Conservation (phyloP, 2,888 invertebrate genomes). For the Diadromus collaris region DNA sequence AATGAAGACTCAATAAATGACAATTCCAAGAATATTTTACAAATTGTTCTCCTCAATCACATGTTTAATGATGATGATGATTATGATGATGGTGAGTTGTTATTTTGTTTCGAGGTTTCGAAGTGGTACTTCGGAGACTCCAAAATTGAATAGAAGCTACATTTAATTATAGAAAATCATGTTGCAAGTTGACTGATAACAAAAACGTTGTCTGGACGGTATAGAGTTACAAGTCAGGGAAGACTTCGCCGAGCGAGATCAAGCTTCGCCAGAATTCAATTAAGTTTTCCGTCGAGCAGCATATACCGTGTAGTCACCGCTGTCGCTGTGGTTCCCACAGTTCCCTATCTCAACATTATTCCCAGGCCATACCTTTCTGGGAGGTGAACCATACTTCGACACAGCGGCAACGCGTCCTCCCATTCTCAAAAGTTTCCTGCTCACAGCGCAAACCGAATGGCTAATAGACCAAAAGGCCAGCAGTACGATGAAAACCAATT, state of each 20-base stretch:
- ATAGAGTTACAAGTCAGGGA: slow-evolving; percentile 17
- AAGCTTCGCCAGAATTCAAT: slow-evolving; percentile 68
- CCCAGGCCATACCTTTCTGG: background rate
- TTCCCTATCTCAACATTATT: slow-evolving; percentile 19
- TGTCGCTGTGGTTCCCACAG: background rate
- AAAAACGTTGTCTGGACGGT: slow-evolving; percentile 53
- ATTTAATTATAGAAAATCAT: no score
- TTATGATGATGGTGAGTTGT: no score
- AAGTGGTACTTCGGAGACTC: no score
- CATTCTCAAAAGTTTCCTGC: slow-evolving; percentile 42
- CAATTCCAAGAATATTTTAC: background rate
- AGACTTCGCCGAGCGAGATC: slow-evolving; percentile 67
- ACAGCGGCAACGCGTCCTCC: slow-evolving; percentile 46
- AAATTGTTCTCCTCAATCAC: no score
- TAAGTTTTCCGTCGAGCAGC: slow-evolving; percentile 67
- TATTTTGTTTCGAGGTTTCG: no score
- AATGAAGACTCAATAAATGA: background rate
- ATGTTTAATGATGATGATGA: no score
- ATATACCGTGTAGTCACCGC: slow-evolving; percentile 17
- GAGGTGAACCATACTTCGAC: slow-evolving; percentile 32
- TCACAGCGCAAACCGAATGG: slow-evolving; percentile 28
- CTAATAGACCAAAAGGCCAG: slow-evolving; percentile 56
- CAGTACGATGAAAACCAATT: slow-evolving; percentile 73
- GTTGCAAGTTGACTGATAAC: background rate
- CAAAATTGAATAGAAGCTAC: no score